phyloP scores from a whole-genome alignment of 2,113 vertebrate species.

The western clawed frog (Xenopus tropicalis) region DNA sequence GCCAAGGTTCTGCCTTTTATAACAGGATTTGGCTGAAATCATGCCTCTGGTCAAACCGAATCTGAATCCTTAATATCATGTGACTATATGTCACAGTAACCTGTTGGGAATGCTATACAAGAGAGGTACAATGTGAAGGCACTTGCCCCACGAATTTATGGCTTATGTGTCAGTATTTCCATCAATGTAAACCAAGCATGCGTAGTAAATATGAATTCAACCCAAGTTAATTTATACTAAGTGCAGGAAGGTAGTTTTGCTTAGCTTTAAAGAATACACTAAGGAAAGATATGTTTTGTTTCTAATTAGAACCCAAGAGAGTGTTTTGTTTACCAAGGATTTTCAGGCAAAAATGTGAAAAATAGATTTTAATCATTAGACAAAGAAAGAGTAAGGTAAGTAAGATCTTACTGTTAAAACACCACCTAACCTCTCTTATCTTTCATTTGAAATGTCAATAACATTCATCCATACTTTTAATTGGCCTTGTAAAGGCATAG shows the following conservation, averaged over 20 bases:
- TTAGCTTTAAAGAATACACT: neutral
- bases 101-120: too few relatives aligned
- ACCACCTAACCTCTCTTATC: slow-evolving; percentile 1
- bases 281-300: neutral
- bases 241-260: neutral
- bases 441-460: slow-evolving; percentile 31
- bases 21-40: too few relatives aligned
- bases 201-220: neutral
- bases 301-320: slow-evolving; percentile 41
- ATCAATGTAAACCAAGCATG: too few relatives aligned
- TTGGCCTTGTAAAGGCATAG: slow-evolving; percentile 36
- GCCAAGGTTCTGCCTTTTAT: too few relatives aligned
- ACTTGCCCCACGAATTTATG: too few relatives aligned
- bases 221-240: neutral
- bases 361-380: slow-evolving; percentile 18
- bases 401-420: slow-evolving; percentile 13
- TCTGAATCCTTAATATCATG: too few relatives aligned
- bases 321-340: slow-evolving; percentile 28
- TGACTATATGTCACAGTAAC: too few relatives aligned
- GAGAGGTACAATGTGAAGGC: too few relatives aligned
- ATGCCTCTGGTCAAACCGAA: too few relatives aligned
- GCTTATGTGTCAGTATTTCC: too few relatives aligned
- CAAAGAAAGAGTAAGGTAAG: neutral
- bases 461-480: slow-evolving; percentile 22
- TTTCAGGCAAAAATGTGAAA: slow-evolving; percentile 12